Percentiles rank a stretch among this genome's conserved stretches.
These are phyloP conservation scores for Papilio dardanus DNA, from an alignment of 1,140 invertebrate genomes.

Conservation along the genomic window DNA sequence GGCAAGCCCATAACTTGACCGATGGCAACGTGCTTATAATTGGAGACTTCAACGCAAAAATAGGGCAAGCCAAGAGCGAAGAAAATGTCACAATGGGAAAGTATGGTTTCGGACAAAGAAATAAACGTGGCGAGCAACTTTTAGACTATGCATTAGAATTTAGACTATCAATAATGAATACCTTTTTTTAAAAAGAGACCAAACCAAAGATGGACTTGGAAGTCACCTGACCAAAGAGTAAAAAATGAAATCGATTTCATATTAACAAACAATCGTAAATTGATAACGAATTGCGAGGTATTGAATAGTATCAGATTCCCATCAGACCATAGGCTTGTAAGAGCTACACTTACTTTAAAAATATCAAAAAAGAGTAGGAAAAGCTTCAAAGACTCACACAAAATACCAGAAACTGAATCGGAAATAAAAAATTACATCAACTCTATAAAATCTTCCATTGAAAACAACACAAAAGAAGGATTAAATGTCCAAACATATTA, in stretches of 20 bases:
- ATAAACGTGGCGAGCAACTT: background rate
- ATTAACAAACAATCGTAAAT: background rate
- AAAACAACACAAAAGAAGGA: background rate
- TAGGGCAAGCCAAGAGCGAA: background rate
- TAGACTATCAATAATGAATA: background rate
- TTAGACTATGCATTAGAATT: background rate
- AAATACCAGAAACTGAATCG: background rate
- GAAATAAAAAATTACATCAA: background rate
- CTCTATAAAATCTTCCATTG: background rate
- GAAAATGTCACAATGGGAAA: background rate
- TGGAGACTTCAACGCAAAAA: conserved; percentile 42
- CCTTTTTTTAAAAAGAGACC: background rate
- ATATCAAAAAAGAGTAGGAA: background rate
- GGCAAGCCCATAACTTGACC: conserved; percentile 19
- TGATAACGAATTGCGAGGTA: conserved; percentile 7
- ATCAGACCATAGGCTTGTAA: background rate
- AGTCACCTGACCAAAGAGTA: background rate
- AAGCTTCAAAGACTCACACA: background rate
- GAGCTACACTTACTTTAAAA: background rate
- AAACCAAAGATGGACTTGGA: background rate
- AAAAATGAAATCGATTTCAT: background rate
- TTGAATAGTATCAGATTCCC: conserved; percentile 15
- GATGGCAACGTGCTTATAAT: conserved; percentile 29
- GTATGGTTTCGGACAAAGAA: background rate
- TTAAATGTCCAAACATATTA: background rate